Percentiles rank a stretch among this genome's conserved stretches.
These are phyloP conservation scores for Sesamia inferens DNA, from an alignment of 2,888 invertebrate species.

Conservation along the genomic window DNA sequence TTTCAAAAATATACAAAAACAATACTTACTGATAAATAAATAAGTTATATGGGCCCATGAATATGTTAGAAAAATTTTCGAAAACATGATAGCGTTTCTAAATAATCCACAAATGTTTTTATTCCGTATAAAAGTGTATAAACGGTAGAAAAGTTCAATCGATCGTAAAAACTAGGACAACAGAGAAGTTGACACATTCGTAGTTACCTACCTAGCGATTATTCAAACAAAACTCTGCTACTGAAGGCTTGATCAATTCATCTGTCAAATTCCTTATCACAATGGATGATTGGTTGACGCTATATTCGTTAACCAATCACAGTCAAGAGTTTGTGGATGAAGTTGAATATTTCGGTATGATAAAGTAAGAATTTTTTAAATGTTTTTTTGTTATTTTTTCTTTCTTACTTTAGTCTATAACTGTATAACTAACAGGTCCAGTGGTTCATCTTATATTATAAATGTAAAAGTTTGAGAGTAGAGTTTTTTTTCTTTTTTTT, in stretches of 20 bases:
- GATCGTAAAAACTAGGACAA: constrained; percentile 35
- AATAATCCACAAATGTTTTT: not conserved
- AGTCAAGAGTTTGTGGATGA: not conserved
- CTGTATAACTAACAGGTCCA: no score
- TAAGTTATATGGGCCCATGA: not conserved
- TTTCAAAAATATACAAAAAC: no score
- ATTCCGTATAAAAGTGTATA: constrained; percentile 17
- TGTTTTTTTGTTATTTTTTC: no score
- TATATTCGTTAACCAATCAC: constrained; percentile 1
- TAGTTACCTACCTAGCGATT: not conserved
- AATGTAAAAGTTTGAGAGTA: no score
- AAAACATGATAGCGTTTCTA: not conserved
- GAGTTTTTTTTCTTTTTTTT: no score
- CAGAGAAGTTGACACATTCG: not conserved
- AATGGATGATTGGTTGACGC: not conserved
- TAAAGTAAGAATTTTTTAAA: not conserved
- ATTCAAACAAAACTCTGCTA: constrained; percentile 12
- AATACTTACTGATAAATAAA: not conserved
- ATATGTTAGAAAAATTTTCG: not conserved
- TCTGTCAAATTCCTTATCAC: not conserved
- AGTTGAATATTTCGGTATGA: not conserved
- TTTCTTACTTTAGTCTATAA: no score
- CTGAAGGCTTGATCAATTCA: constrained; percentile 2
- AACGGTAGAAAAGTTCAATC: constrained; percentile 1
- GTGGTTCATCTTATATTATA: no score